Base-by-base conservation (phyloP, 2,113 vertebrate genomes). In the Cottus gobio region DNA sequence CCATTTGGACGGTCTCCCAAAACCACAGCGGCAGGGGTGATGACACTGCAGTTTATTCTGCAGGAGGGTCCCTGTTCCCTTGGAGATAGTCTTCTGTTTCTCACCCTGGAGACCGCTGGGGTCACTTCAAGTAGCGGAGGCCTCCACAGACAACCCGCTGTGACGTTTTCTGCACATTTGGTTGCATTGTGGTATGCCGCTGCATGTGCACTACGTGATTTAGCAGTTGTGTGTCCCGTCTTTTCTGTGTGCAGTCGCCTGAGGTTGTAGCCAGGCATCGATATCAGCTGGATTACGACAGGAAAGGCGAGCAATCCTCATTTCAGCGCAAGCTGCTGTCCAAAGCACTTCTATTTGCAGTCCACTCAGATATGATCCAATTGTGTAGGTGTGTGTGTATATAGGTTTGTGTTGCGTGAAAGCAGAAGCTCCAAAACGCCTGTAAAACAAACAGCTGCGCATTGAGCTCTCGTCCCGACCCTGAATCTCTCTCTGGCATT, bases 311-410 rank as follows among this genome's bases (percentile, higher is more conserved):
- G 24, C 69, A 62, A 26, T 77, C 74, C 57, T 72, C 80, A 76
- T 85, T 84, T 85, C 60, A 75, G 57, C 7, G 28, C 75, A 56
- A 70, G 77, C 64, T 42, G 16, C 75, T 39, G 79, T 82, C 77
- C 75, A 68, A 85, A 87, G 75, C 71, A 80, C 80, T 84, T 74
- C 52, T 48, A 72, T 80, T 79, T 87, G 75, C 70, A 65, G 46
- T 64, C 50, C 37, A 63, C 69, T 66, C 37, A 70, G 77, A 76
- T 78, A 81, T 84, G 77, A 86, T 90, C 79, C 81, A 90, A 72
- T 85, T 85, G 31, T 72, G 52, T 56, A 64, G 39, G 39, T 44
- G 52, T 77, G 44, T 74, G 67, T 39, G n/a, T n/a, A n/a, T n/a
- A n/a, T 9, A 3, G 30, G 39, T 76, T 60, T 67, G 68, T 63